These are phyloP conservation scores for Ethmia dodecea DNA, from an alignment of 2,888 invertebrate genomes.

Conservation along the genomic window DNA sequence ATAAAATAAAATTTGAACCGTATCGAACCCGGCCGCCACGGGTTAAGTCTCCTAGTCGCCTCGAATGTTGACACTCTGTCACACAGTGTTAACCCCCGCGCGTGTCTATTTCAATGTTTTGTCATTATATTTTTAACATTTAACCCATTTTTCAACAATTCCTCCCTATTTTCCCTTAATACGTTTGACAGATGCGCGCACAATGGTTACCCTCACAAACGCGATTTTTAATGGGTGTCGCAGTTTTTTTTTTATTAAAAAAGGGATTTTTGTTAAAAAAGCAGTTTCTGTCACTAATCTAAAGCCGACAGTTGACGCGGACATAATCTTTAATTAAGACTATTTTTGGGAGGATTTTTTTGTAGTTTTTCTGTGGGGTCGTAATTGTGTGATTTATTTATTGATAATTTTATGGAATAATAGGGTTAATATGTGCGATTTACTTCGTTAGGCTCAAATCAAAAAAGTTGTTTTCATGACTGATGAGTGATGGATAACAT, in stretches of 20 bases:
- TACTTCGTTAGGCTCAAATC: slow-evolving; percentile 1
- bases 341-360: slow-evolving; percentile 54
- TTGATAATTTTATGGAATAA: slow-evolving; percentile 44
- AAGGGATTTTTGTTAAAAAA: slow-evolving; percentile 41
- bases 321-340: slow-evolving; percentile 75
- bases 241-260: slow-evolving; percentile 52
- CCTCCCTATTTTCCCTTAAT: slow-evolving; percentile 43
- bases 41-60: slow-evolving; percentile 20
- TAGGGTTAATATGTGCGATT: slow-evolving; percentile 18
- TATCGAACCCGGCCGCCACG: slow-evolving; percentile 14
- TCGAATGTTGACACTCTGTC: slow-evolving; percentile 21
- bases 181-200: slow-evolving; percentile 62
- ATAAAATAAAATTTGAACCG: slow-evolving; percentile 21
- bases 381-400: slow-evolving; percentile 62
- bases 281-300: slow-evolving; percentile 49
- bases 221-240: slow-evolving; percentile 69
- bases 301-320: slow-evolving; percentile 76
- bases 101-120: slow-evolving; percentile 45
- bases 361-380: slow-evolving; percentile 24
- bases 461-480: too few relatives aligned
- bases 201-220: slow-evolving; percentile 44
- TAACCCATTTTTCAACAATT: slow-evolving; percentile 75
- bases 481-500: too few relatives aligned
- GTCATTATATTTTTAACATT: slow-evolving; percentile 58
- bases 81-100: slow-evolving; percentile 30